These are phyloP conservation scores for Netelia virgata DNA, from an alignment of 2,888 invertebrate species.

Conservation along the genomic window DNA sequence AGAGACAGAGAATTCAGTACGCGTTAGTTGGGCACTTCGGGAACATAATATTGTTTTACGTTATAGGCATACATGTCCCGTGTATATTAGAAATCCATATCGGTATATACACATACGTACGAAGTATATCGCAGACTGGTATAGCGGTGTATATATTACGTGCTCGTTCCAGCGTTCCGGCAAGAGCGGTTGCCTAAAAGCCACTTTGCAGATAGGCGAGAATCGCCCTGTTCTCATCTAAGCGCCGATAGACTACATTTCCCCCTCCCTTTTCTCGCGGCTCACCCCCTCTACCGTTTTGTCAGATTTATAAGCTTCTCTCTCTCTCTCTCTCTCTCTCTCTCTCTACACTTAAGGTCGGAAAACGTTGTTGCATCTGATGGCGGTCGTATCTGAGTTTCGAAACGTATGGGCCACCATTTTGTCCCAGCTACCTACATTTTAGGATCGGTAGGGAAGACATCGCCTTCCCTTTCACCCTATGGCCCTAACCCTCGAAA, in stretches of 20 bases:
- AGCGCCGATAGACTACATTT: slow-evolving; percentile 33
- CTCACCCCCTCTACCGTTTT: not conserved
- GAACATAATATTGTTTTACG: no score
- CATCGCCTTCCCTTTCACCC: not conserved
- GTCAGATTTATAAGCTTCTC: not conserved
- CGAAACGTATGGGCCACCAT: slow-evolving; percentile 34
- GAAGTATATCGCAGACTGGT: slow-evolving; percentile 19
- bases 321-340: not conserved
- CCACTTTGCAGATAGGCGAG: slow-evolving; percentile 66
- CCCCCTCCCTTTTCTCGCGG: not conserved
- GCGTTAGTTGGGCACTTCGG: not conserved
- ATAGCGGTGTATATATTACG: slow-evolving; percentile 32
- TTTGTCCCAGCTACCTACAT: slow-evolving; percentile 26
- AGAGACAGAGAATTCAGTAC: slow-evolving; percentile 16
- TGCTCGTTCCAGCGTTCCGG: slow-evolving; percentile 56
- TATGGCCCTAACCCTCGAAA: not conserved
- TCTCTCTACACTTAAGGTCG: not conserved
- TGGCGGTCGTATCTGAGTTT: slow-evolving; percentile 18
- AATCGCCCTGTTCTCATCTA: slow-evolving; percentile 61
- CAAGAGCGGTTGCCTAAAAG: slow-evolving; percentile 64
- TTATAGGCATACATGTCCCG: no score
- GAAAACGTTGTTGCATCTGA: slow-evolving; percentile 12
- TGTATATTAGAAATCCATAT: not conserved
- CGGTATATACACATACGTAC: not conserved
- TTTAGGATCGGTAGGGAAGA: no score